Conservation (phyloP, 2,888 invertebrate genomes). For the Clivina fossor region DNA sequence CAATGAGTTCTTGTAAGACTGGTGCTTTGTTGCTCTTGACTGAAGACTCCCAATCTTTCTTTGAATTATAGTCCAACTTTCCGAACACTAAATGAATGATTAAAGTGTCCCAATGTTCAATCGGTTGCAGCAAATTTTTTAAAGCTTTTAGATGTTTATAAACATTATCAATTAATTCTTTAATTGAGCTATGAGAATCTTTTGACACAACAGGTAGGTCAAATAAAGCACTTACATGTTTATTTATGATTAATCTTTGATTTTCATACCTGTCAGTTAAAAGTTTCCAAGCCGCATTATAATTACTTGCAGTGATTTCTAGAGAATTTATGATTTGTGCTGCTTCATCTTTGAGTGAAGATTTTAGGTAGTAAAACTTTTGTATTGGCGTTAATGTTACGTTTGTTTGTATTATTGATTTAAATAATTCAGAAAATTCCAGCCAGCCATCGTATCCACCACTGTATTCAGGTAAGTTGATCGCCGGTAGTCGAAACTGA, state of each 20-base stretch:
- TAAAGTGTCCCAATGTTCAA: neutral
- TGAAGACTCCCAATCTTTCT: conserved; percentile 4
- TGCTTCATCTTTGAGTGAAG: conserved; percentile 6
- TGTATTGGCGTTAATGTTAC: conserved; percentile 1
- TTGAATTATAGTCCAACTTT: conserved; percentile 6
- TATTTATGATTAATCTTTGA: conserved; percentile 11
- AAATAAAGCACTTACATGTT: conserved; percentile 7
- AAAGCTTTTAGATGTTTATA: conserved; percentile 2
- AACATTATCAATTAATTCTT: conserved; percentile 3
- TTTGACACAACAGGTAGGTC: neutral
- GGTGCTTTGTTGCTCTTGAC: conserved; percentile 2
- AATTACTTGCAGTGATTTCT: conserved; percentile 17
- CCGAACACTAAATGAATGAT: conserved; percentile 10
- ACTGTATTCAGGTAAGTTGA: neutral
- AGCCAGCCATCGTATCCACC: conserved; percentile 7
- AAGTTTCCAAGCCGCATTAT: conserved; percentile 13
- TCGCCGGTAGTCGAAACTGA: neutral
- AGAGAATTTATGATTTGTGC: conserved; percentile 11
- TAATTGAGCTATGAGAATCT: conserved; percentile 1
- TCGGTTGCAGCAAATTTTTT: neutral
- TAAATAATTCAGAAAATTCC: conserved; percentile 16
- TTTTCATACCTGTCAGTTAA: conserved; percentile 7
- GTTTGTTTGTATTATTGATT: conserved; percentile 5
- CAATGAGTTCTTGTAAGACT: neutral
- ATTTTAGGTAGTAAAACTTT: conserved; percentile 14